phyloP scores from a whole-genome alignment of 1,140 invertebrate species.

The Plodia interpunctella region DNA sequence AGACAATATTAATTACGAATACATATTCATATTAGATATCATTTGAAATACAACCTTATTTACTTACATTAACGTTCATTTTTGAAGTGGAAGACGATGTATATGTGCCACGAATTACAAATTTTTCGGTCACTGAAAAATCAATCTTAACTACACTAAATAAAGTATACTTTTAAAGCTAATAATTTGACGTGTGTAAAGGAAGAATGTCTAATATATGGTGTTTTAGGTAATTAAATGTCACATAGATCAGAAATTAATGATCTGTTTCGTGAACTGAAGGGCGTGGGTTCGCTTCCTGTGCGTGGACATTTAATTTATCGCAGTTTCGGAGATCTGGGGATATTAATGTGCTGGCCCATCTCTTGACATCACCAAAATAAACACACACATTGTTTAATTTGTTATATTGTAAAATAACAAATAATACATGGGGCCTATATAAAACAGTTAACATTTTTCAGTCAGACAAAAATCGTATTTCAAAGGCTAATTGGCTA shows the following conservation, averaged over 20 bases:
- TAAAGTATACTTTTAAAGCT: conserved; percentile 26
- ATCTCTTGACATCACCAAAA: no score
- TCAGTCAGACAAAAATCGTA: no score
- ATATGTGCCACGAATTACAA: conserved; percentile 22
- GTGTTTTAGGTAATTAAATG: conserved; percentile 76
- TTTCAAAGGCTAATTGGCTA: no score
- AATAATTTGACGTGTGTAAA: conserved; percentile 43
- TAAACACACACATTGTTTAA: no score
- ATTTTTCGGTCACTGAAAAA: not conserved
- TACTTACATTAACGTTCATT: conserved; percentile 20
- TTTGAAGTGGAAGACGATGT: conserved; percentile 15
- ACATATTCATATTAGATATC: conserved; percentile 8
- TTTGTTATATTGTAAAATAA: no score
- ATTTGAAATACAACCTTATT: conserved; percentile 21
- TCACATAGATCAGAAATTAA: conserved; percentile 75
- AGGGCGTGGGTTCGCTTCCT: conserved; percentile 17
- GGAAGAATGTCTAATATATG: conserved; percentile 73
- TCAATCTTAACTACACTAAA: conserved; percentile 19
- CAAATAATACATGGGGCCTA: no score
- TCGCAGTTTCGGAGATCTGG: not conserved
- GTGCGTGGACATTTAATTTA: conserved; percentile 9
- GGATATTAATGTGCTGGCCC: not conserved
- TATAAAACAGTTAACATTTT: no score
- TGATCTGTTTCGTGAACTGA: conserved; percentile 66
- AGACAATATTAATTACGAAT: conserved; percentile 66